phyloP scores from a whole-genome alignment of 2,888 invertebrate species.

The Amiota minor region DNA sequence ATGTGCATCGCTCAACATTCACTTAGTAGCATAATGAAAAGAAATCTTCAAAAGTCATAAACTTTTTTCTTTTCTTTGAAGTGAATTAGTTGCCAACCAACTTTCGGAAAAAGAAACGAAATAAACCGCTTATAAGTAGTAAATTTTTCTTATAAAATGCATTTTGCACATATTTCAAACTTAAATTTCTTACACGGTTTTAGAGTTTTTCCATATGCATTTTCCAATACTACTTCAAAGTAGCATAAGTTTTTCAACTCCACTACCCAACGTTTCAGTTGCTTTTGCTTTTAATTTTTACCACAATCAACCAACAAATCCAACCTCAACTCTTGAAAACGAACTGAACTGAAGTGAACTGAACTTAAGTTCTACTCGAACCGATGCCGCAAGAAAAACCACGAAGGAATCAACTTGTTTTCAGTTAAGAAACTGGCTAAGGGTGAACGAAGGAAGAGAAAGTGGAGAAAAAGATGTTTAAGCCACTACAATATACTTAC shows the following conservation, averaged over 20 bases:
- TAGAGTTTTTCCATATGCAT: conserved; percentile 32
- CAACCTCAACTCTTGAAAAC: background rate
- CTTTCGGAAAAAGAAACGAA: background rate
- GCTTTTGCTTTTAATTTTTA: conserved; percentile 60
- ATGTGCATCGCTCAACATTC: background rate
- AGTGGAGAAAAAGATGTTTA: conserved; percentile 49
- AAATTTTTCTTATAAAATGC: conserved; percentile 67
- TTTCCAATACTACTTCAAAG: conserved; percentile 40
- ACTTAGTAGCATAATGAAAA: background rate
- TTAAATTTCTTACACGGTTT: conserved; percentile 48
- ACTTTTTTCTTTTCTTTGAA: background rate
- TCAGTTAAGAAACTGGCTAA: background rate
- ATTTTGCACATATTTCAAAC: conserved; percentile 69
- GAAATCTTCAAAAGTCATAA: conserved; percentile 5
- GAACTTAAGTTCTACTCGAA: background rate
- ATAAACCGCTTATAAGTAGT: conserved; percentile 39
- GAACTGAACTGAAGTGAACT: background rate
- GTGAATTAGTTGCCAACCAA: background rate
- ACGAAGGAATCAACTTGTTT: background rate
- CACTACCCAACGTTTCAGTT: background rate
- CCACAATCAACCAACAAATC: conserved; percentile 12
- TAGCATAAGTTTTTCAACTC: conserved; percentile 3
- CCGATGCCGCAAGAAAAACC: background rate
- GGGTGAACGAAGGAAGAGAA: conserved; percentile 38
- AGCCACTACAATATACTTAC: conserved; percentile 32